phyloP scores from a whole-genome alignment of 2,888 invertebrate species.

The Stegophylla sp. region DNA sequence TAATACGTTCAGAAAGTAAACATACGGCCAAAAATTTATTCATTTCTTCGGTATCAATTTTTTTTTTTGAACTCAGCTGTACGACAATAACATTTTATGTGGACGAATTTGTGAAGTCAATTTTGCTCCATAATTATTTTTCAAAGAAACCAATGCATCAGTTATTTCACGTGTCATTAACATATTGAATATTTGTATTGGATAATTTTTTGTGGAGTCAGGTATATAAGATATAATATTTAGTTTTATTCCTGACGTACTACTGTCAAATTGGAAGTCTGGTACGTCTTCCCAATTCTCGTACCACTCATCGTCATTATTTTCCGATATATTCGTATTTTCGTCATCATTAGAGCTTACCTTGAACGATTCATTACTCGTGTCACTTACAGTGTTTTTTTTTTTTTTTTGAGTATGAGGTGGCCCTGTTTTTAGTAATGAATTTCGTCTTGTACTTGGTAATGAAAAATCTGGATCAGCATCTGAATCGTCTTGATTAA shows the following conservation, averaged over 20 bases:
- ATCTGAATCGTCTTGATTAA: constrained; percentile 11
- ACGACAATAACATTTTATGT: constrained; percentile 18
- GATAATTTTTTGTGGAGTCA: constrained; percentile 6
- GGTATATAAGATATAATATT: too few relatives aligned
- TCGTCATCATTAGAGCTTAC: constrained; percentile 19
- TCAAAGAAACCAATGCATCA: neutral
- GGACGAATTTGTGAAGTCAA: constrained; percentile 11
- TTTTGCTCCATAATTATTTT: constrained; percentile 21
- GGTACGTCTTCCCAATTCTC: constrained; percentile 26
- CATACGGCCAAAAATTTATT: constrained; percentile 18
- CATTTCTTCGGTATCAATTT: constrained; percentile 5
- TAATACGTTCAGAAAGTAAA: neutral
- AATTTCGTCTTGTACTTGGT: constrained; percentile 8
- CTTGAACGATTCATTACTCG: constrained; percentile 14
- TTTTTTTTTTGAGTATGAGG: neutral
- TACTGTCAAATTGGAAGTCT: constrained; percentile 26
- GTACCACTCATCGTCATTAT: constrained; percentile 11
- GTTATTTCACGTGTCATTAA: constrained; percentile 17
- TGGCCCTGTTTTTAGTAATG: neutral
- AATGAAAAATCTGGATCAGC: neutral
- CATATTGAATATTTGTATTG: constrained; percentile 19
- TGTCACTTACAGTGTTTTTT: neutral
- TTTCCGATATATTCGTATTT: neutral
- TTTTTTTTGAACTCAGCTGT: neutral
- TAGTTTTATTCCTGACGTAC: constrained; percentile 16